Evolutionary conservation across 2,888 invertebrate species (phyloP), one percentile per base, ranked within the genome.

Genomic region (Arge pagana): DNA sequence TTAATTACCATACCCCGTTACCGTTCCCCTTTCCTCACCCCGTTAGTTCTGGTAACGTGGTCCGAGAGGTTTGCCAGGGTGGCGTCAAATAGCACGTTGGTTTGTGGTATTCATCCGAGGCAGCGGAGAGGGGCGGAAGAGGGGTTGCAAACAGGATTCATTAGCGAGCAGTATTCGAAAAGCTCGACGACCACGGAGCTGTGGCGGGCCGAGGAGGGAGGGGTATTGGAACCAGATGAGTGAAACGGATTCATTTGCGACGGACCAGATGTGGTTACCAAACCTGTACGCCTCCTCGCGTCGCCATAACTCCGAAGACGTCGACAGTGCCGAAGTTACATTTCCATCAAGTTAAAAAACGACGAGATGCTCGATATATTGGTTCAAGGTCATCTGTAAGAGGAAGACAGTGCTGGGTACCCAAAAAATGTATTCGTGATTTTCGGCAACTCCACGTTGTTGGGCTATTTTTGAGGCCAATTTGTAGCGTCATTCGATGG

Each of bases 1-100:
- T 72, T 71, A 71, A 71, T 72, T 71, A 72, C 70, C 69, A 70
- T 64, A 68, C 68, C 54, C 55, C 48, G 53, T 50, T 51, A 48
- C 7, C 28, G 3, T 10, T n/a, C 28, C 28, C 4, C 19, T 11
- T 42, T 42, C 15, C 30, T 30, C 36, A 23, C 48, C 51, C 36
- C 51, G 31, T 41, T 50, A 53, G 50, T 23, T 28, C 24, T 41
- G 48, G 11, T 41, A 11, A 40, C 30, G 28, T 33, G 37, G 40
- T 13, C 16, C 23, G 33, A 36, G 40, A 15, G 50, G 13, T 36
- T 13, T 50, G 35, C 30, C 21, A 43, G 48, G 49, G 21, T 52
- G 52, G 43, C 41, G 51, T 55, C 57, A 50, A 58, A 62, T 61
- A 62, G 57, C 59, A 62, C 59, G 60, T 59, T 58, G 58, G 55